Conservation (phyloP, 2,797 vertebrate species). For the Perodicticus potto region DNA sequence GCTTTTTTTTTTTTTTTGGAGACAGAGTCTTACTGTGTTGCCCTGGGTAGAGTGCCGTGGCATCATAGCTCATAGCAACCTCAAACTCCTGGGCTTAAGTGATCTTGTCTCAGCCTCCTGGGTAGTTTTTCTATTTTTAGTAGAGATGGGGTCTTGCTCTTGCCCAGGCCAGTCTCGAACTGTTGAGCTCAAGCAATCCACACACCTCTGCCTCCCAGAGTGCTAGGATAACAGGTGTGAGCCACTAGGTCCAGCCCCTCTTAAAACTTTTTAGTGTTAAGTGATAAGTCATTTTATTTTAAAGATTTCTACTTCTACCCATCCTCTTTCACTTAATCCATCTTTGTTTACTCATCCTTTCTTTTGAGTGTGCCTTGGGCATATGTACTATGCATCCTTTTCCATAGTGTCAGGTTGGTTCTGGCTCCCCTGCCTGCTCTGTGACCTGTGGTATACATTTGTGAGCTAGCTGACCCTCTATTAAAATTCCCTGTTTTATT, state of each 20-base stretch:
- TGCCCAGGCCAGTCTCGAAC: too few relatives aligned
- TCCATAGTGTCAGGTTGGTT: not conserved
- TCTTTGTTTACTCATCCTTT: not conserved
- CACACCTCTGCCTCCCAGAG: too few relatives aligned
- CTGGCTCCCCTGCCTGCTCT: not conserved
- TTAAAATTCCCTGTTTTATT: not conserved
- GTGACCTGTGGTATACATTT: not conserved
- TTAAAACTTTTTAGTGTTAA: not conserved
- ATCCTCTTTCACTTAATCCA: not conserved
- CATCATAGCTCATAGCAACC: too few relatives aligned
- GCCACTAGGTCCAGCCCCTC: not conserved
- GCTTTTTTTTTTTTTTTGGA: not conserved
- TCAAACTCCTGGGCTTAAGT: too few relatives aligned
- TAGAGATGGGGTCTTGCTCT: too few relatives aligned
- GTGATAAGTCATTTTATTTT: slow-evolving; percentile 35
- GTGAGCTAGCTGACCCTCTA: not conserved
- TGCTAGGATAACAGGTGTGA: too few relatives aligned
- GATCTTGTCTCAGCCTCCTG: too few relatives aligned
- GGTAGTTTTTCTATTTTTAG: too few relatives aligned
- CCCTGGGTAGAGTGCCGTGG: too few relatives aligned
- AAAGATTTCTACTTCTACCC: not conserved
- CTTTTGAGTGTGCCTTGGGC: not conserved
- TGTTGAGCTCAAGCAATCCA: too few relatives aligned
- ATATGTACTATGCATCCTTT: not conserved
- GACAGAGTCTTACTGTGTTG: too few relatives aligned